A percentile compares a stretch with the other conserved stretches of the same genome.
Evolutionary conservation across 64 coral and sea anemone species (phyloP).

Genomic region (Hydrozoanthus tunicans): DNA sequence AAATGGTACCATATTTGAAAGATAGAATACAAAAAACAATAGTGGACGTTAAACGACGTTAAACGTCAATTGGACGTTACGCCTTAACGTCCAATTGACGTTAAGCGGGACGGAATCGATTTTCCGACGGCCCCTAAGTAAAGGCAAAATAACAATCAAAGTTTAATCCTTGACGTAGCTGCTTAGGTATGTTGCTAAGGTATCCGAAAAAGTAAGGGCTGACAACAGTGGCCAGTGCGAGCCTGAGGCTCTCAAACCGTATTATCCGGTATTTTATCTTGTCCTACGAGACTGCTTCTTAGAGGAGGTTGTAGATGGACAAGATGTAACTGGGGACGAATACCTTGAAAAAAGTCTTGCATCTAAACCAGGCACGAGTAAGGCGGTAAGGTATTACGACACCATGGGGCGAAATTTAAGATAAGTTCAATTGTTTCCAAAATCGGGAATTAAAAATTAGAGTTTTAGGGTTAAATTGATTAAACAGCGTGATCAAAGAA

Average conservation of each 20-base stretch:
- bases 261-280: slow-evolving; percentile 28
- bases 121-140: no score
- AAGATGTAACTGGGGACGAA: slow-evolving; percentile 4
- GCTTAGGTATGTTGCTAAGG: slow-evolving; percentile 38
- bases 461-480: no score
- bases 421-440: no score
- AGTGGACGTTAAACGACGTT: no score
- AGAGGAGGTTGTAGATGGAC: slow-evolving; percentile 1
- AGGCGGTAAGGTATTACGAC: background rate
- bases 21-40: no score
- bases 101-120: no score
- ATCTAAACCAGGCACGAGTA: slow-evolving; percentile 3
- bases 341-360: slow-evolving; percentile 40
- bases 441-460: no score
- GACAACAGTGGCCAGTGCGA: background rate
- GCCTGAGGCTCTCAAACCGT: slow-evolving; percentile 6
- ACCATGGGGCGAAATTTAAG: no score
- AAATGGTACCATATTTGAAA: no score
- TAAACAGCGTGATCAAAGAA: no score
- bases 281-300: slow-evolving; percentile 32
- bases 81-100: no score
- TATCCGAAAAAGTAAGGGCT: slow-evolving; percentile 3
- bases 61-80: no score
- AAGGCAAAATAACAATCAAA: background rate
- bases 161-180: background rate